Conservation (phyloP, 2,888 invertebrate genomes). For the Idaea dimidiata region DNA sequence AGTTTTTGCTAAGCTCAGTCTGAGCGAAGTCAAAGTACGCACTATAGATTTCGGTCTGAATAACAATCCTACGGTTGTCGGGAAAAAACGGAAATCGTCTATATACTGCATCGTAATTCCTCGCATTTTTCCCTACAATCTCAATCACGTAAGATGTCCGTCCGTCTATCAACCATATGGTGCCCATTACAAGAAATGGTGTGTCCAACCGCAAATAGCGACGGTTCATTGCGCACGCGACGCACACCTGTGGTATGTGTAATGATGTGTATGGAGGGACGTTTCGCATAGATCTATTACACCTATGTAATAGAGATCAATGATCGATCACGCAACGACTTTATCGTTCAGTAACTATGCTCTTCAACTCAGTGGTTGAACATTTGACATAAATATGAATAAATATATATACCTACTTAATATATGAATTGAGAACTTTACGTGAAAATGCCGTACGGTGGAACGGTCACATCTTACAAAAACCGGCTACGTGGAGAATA, state of each 20-base stretch:
- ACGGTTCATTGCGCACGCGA: slow-evolving; percentile 53
- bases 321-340: background rate
- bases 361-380: background rate
- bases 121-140: background rate
- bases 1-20: no score
- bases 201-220: slow-evolving; percentile 65
- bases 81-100: background rate
- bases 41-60: no score
- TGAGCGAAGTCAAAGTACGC: no score
- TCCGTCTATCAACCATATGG: slow-evolving; percentile 32
- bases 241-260: slow-evolving; percentile 34
- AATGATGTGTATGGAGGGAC: slow-evolving; percentile 7
- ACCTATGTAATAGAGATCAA: background rate
- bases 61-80: background rate
- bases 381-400: background rate
- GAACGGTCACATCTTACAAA: no score
- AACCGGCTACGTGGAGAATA: no score
- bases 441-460: no score
- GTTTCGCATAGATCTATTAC: slow-evolving; percentile 8
- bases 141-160: slow-evolving; percentile 18
- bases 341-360: background rate
- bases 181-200: slow-evolving; percentile 36
- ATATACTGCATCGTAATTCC: background rate
- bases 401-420: no score
- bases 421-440: no score